Conservation (phyloP, 2,888 invertebrate genomes). For the Calliopum simillimum region DNA sequence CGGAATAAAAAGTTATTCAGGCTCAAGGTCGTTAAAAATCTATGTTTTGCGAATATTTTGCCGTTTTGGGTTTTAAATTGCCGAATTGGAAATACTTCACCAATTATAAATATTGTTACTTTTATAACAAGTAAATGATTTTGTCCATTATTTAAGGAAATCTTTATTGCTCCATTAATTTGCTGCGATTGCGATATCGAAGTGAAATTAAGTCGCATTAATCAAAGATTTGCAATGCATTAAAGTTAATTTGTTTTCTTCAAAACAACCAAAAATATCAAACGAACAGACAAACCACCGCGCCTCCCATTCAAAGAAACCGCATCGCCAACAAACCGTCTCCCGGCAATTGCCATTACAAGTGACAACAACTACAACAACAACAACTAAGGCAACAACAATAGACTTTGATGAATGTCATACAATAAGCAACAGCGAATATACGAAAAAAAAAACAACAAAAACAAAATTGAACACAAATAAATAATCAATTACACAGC, state of each 20-base stretch:
- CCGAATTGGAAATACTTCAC: no score
- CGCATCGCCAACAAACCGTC: background rate
- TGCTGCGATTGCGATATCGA: no score
- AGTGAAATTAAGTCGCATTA: constrained; percentile 14
- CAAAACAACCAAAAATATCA: background rate
- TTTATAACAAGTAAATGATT: no score
- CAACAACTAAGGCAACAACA: constrained; percentile 18
- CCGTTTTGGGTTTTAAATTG: no score
- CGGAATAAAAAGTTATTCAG: no score
- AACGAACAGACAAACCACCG: background rate
- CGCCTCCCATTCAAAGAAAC: background rate
- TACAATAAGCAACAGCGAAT: constrained; percentile 41
- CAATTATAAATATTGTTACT: no score
- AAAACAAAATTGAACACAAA: constrained; percentile 26
- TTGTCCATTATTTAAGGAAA: no score
- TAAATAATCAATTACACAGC: constrained; percentile 34
- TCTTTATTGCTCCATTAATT: background rate
- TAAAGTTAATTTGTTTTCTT: constrained; percentile 22
- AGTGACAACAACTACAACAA: constrained; percentile 18
- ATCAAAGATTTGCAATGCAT: constrained; percentile 21
- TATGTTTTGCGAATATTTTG: no score
- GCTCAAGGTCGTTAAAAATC: no score
- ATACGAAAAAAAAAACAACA: constrained; percentile 38
- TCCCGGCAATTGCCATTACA: background rate
- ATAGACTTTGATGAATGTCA: constrained; percentile 48